These are phyloP conservation scores for Eueremaeus valkanovi DNA, from an alignment of 2,888 invertebrate genomes.

Conservation along the genomic window DNA sequence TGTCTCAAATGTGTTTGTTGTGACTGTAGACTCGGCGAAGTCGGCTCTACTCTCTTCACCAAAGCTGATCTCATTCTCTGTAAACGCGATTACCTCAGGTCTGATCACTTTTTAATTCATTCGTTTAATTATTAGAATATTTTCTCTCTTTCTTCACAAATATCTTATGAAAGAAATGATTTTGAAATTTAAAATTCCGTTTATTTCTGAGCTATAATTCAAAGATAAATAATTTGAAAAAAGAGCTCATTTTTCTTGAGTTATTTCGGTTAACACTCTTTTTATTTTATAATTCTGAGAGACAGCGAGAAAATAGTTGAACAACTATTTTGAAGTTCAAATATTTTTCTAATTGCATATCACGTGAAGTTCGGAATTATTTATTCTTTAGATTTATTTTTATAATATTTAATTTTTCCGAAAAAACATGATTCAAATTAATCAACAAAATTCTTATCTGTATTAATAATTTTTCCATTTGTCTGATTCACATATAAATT, in stretches of 20 bases:
- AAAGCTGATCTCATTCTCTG: constrained; percentile 87
- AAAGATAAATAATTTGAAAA: background rate
- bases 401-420: background rate
- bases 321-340: background rate
- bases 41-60: constrained; percentile 82
- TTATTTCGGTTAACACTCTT: too few species aligned
- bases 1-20: constrained; percentile 89
- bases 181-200: too few species aligned
- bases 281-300: too few species aligned
- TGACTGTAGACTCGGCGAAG: constrained; percentile 84
- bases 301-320: too few species aligned
- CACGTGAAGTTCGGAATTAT: background rate
- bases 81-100: constrained; percentile 88
- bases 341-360: constrained; percentile 3
- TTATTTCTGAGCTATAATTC: background rate
- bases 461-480: background rate
- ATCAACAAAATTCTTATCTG: background rate
- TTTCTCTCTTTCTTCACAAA: background rate
- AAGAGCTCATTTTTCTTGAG: background rate
- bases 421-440: constrained; percentile 8
- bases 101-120: constrained; percentile 46
- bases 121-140: background rate
- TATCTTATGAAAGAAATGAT: too few species aligned
- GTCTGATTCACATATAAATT: constrained; percentile 1
- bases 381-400: background rate